These are phyloP conservation scores for Haliclystus octoradiatus DNA, from an alignment of 30 jellyfish, hydroid and myxozoan species.

Conservation along the genomic window DNA sequence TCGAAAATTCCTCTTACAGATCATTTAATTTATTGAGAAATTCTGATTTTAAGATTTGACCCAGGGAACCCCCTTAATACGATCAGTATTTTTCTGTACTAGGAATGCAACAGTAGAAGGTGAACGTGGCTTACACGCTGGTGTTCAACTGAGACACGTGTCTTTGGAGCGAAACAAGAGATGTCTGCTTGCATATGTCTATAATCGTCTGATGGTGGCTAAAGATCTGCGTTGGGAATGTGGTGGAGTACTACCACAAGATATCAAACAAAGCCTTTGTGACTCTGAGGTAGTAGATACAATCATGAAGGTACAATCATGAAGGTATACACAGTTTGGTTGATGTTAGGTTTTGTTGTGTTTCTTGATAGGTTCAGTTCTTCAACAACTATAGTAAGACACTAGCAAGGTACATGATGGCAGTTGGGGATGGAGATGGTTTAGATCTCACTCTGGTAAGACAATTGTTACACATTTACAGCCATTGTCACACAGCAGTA, in stretches of 20 bases:
- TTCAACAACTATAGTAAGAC: constrained; percentile 62
- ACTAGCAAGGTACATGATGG: constrained; percentile 65
- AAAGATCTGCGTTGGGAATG: constrained; percentile 77
- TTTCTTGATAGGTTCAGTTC: constrained; percentile 51
- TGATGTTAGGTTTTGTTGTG: background rate
- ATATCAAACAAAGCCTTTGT: constrained; percentile 57
- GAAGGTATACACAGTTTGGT: background rate
- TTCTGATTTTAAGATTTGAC: background rate
- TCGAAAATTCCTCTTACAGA: background rate
- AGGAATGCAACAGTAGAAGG: constrained; percentile 90
- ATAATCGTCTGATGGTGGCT: constrained; percentile 78
- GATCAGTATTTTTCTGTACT: too few species aligned
- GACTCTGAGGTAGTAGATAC: constrained; percentile 63
- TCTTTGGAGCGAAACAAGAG: constrained; percentile 89
- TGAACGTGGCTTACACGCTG: constrained; percentile 80
- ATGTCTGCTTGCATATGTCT: constrained; percentile 90
- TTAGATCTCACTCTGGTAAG: constrained; percentile 85
- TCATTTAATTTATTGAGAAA: background rate
- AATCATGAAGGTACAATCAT: background rate
- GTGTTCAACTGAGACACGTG: constrained; percentile 94
- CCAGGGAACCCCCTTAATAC: too few species aligned
- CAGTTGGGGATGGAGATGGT: constrained; percentile 65
- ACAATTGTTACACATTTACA: too few species aligned
- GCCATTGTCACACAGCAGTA: too few species aligned
- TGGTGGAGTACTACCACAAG: constrained; percentile 90